Base-by-base conservation (phyloP, 2,888 invertebrate genomes). In the Mimumesa dahlbomi region DNA sequence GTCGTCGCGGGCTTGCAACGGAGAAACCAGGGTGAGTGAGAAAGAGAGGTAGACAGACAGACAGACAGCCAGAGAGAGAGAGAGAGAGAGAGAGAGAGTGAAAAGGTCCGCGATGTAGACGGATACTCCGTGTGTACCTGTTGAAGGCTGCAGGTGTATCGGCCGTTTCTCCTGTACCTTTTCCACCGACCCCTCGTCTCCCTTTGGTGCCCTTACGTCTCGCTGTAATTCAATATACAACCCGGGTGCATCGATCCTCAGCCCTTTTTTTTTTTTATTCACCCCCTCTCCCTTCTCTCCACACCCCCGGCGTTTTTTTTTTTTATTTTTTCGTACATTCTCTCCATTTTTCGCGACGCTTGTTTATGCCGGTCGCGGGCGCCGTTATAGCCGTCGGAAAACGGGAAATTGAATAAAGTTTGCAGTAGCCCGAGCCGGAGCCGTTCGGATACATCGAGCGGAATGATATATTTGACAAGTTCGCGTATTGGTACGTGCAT, bases 401-500 rank as follows among this genome's bases (percentile, higher is more conserved):
- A 69, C 58, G 74, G 72, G 74, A 85, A 84, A 84, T 85, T 81
- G 82, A 86, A 85, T 84, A 82, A 85, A 84, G 78, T 84, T 82
- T 69, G 57, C 66, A 68, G 64, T 65, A 65, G 70, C 63, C n/a
- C 56, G 61, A 19, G 25, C 45, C 25, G 29, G 14, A 73, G 75
- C 73, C 19, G 63, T 75, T 63, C 75, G 79, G 75, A 77, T 84
- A 79, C 59, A 84, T 85, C 85, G 84, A 81, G 79, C 78, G 81
- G 81, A 83, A 86, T 85, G 85, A 86, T 85, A 85, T 86, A 86
- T 85, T 82, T 82, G 84, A 84, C 82, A 84, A 85, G 85, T 82
- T 84, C 75, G 73, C 77, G 73, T 82, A 85, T 85, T 81, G 83
- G 62, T 73, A 49, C 72, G 74, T 79, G 75, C 77, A 82, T 83